Base-by-base conservation (phyloP, 2,113 vertebrate genomes). In the Panthera uncia region DNA sequence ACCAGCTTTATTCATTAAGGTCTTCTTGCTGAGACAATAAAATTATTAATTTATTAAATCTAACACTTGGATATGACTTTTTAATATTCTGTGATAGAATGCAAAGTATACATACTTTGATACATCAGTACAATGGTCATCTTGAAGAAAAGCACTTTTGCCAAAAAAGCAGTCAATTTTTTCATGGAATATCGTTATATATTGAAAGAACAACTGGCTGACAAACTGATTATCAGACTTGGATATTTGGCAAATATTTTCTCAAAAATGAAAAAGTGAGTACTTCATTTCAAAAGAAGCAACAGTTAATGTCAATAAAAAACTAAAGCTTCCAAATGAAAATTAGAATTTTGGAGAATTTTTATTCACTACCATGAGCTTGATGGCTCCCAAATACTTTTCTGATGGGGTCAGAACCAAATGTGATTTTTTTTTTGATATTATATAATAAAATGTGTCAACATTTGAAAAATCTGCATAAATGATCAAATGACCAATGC, bases 301-400 rank as follows among this genome's bases (percentile, higher is more conserved):
- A 82, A 27, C 85, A 80, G 38, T 74, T 85, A 48, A 29, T 84
- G 16, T 71, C 79, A 91, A 78, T 82, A 73, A 74, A 96, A 86
- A 85, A 36, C 18, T 31, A 84, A 81, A 85, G 27, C 29, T 88
- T 95, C 78, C 48, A 96, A 96, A 18, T 91, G 73, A 88, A 96
- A 95, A 68, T 81, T 41, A 69, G 48, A 95, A 85, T 83, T 94
- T 96, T 74, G 7, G 50, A 79, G 73, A 90, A 76, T 33, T 93
- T 97, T 91, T 85, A 91, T 91, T 14, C 3, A 55, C 69, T 66
- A 57, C 38, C 12, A 68, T 63, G 38, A 90, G 12, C 19, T 90
- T 73, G 91, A 93, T 6, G 85, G 52, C 33, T 94, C 87, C 38
- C 80, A 23, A 74, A 29, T 91, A 94, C 31, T 89, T 80, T 87